phyloP scores from a whole-genome alignment of 2,797 vertebrate genomes.

The Synaphobranchus kaupii region DNA sequence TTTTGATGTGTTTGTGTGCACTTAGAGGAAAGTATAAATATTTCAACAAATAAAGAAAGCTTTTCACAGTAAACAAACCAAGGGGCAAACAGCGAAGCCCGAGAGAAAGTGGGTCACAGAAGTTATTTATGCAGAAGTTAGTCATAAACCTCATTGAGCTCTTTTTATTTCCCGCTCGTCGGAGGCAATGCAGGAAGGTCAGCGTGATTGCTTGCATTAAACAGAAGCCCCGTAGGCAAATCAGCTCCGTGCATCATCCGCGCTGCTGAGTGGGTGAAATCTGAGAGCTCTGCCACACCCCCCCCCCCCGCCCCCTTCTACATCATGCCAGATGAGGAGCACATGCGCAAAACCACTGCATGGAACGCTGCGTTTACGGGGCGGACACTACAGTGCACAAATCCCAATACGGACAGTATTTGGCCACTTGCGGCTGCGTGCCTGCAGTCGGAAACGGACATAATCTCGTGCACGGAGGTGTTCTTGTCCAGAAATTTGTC shows the following conservation, averaged over 20 bases:
- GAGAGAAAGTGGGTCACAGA: constrained; percentile 37
- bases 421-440: too few species aligned
- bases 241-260: neutral
- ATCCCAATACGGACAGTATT: too few species aligned
- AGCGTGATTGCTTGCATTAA: constrained; percentile 11
- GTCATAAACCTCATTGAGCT: constrained; percentile 17
- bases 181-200: constrained; percentile 20
- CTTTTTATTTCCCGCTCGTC: neutral
- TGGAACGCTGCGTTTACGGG: too few species aligned
- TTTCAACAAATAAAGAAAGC: constrained; percentile 33
- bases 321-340: too few species aligned
- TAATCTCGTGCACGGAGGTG: too few species aligned
- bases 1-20: neutral
- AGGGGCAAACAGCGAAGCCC: constrained; percentile 1
- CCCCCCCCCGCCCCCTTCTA: neutral
- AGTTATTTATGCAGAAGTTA: constrained; percentile 32
- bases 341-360: too few species aligned
- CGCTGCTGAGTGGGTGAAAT: neutral
- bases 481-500: too few species aligned
- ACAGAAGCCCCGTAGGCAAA: neutral
- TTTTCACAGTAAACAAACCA: constrained; percentile 27
- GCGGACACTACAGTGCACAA: too few species aligned
- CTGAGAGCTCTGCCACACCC: neutral
- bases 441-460: too few species aligned
- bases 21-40: constrained; percentile 28